Conservation (phyloP, 2,888 invertebrate species). For the Carabus problematicus region DNA sequence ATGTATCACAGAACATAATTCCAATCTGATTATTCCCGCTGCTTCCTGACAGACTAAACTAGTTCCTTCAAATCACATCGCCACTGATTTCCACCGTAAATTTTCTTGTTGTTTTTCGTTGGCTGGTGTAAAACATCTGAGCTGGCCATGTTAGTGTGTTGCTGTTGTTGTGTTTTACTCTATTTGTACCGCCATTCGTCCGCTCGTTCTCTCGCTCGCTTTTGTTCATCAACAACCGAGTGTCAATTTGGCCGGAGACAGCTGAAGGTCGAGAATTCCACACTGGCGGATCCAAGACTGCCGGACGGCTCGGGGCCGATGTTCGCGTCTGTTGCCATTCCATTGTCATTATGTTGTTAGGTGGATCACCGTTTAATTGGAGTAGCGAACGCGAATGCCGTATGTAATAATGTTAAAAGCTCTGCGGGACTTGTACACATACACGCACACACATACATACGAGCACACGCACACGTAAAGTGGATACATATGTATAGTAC, state of each 20-base stretch:
- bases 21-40: too few species aligned
- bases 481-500: too few species aligned
- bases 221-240: constrained; percentile 24
- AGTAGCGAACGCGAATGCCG: background rate
- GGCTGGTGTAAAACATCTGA: background rate
- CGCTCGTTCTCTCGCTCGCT: background rate
- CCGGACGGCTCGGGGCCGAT: constrained; percentile 23
- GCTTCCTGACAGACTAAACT: too few species aligned
- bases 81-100: background rate
- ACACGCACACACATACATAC: too few species aligned
- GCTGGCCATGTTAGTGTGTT: background rate
- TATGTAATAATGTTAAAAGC: too few species aligned
- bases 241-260: constrained; percentile 31
- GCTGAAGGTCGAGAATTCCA: constrained; percentile 27
- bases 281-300: constrained; percentile 11
- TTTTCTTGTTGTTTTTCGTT: background rate
- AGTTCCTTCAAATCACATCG: too few species aligned
- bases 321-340: constrained; percentile 13
- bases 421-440: too few species aligned
- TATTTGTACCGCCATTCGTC: background rate
- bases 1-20: too few species aligned
- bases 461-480: too few species aligned
- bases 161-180: constrained; percentile 14
- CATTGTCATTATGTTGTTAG: constrained; percentile 30
- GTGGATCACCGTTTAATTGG: constrained; percentile 21